Evolutionary conservation across 2,888 invertebrate species (phyloP).

Genomic region (Eumerus sabulonum): DNA sequence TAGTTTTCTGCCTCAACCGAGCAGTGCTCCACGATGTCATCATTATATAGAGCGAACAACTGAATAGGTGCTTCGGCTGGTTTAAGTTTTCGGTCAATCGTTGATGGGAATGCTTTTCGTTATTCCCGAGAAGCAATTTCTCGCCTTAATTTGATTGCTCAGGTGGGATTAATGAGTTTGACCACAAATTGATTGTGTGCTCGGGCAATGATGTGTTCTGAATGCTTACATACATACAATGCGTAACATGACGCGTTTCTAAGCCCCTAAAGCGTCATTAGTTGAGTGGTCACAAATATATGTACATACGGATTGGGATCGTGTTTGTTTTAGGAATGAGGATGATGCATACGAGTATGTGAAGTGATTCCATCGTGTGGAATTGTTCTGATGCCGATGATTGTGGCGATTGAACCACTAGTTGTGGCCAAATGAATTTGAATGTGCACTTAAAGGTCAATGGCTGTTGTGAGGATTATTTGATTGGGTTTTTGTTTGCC

Average conservation of each 20-base stretch:
- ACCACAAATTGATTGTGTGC: slow-evolving; percentile 63
- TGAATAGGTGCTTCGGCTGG: neutral
- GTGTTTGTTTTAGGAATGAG: slow-evolving; percentile 8
- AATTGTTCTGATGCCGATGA: slow-evolving; percentile 28
- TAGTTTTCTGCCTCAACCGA: neutral
- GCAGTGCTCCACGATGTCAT: neutral
- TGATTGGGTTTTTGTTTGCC: slow-evolving; percentile 27
- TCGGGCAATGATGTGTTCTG: slow-evolving; percentile 33
- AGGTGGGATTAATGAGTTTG: slow-evolving; percentile 62
- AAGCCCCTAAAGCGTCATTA: slow-evolving; percentile 44
- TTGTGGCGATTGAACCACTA: neutral
- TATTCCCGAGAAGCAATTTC: slow-evolving; percentile 42
- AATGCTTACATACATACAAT: too few species aligned
- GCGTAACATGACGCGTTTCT: neutral
- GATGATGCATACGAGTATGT: neutral
- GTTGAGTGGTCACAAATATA: slow-evolving; percentile 9
- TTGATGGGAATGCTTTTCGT: slow-evolving; percentile 22
- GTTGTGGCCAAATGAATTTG: slow-evolving; percentile 15
- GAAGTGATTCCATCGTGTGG: slow-evolving; percentile 23
- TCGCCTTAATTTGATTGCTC: slow-evolving; percentile 65
- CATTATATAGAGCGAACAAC: slow-evolving; percentile 7
- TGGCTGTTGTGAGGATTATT: slow-evolving; percentile 25
- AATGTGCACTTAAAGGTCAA: slow-evolving; percentile 9
- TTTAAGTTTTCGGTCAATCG: too few species aligned
- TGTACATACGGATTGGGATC: neutral